Evolutionary conservation across 2,888 invertebrate genomes (phyloP).

Genomic region (Rotaria sp.): DNA sequence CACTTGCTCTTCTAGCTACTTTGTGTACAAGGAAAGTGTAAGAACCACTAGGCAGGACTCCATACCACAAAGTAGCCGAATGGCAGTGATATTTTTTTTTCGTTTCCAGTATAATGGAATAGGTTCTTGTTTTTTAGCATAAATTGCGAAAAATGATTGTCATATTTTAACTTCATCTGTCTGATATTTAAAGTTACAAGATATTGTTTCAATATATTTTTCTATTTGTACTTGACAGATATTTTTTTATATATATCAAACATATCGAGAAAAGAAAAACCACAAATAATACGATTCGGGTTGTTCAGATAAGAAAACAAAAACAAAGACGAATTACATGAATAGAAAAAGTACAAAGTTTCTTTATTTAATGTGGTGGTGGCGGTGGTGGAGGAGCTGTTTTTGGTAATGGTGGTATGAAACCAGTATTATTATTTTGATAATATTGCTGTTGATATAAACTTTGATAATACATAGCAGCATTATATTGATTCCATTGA

Average conservation of each 20-base stretch:
- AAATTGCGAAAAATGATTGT: too few relatives aligned
- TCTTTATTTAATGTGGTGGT: not conserved
- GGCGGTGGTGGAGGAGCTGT: constrained; percentile 14
- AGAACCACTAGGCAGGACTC: too few relatives aligned
- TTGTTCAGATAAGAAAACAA: not conserved
- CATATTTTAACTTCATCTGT: too few relatives aligned
- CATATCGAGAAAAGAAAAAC: not conserved
- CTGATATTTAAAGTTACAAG: not conserved
- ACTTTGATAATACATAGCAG: not conserved
- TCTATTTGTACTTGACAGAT: not conserved
- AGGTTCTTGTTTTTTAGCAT: too few relatives aligned
- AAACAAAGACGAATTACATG: not conserved
- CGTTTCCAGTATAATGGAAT: too few relatives aligned
- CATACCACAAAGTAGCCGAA: too few relatives aligned
- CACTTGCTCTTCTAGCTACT: too few relatives aligned
- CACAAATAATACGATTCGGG: constrained; percentile 9
- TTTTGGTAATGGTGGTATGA: not conserved
- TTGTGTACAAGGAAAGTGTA: too few relatives aligned
- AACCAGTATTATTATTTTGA: not conserved
- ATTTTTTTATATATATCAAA: not conserved
- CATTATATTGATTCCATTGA: not conserved
- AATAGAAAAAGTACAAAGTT: not conserved
- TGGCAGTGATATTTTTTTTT: too few relatives aligned
- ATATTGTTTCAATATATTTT: not conserved
- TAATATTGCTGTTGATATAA: not conserved